Evolutionary conservation across 2,888 invertebrate species (phyloP).

Genomic region (Arrhopalites spinosus): DNA sequence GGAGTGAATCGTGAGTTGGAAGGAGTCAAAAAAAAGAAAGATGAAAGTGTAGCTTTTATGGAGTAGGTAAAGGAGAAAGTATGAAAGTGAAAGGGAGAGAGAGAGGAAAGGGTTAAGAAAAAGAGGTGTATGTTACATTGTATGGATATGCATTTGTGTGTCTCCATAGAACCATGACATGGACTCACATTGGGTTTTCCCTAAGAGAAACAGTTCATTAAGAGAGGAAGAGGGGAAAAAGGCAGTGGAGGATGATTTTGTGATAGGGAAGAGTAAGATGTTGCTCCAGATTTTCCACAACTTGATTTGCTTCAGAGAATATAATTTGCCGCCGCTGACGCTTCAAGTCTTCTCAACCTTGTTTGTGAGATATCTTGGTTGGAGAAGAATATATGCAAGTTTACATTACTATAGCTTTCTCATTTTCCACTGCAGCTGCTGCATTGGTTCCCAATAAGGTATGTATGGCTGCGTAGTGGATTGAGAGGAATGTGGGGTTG

Average conservation of each 20-base stretch:
- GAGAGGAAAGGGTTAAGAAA: background rate
- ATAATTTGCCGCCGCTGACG: background rate
- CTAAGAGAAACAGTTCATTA: slow-evolving; percentile 21
- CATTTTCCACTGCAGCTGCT: background rate
- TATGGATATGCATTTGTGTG: background rate
- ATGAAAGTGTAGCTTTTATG: background rate
- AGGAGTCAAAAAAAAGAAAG: background rate
- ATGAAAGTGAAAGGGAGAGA: background rate
- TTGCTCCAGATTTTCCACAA: slow-evolving; percentile 14
- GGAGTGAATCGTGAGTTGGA: background rate
- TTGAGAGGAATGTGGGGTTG: background rate
- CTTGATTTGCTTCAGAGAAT: background rate
- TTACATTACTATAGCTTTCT: too few species aligned
- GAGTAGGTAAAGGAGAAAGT: background rate
- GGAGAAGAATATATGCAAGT: background rate
- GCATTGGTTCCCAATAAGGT: background rate
- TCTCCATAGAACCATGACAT: background rate
- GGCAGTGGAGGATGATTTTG: slow-evolving; percentile 12
- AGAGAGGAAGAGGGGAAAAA: background rate
- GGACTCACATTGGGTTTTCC: background rate
- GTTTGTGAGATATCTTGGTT: background rate
- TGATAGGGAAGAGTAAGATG: slow-evolving; percentile 12
- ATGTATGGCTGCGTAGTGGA: background rate
- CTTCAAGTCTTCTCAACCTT: background rate
- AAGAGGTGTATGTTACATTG: background rate